Evolutionary conservation across 2,888 invertebrate species (phyloP), one percentile per base, ranked within the genome.

Genomic region (Parthenolecanium corni): DNA sequence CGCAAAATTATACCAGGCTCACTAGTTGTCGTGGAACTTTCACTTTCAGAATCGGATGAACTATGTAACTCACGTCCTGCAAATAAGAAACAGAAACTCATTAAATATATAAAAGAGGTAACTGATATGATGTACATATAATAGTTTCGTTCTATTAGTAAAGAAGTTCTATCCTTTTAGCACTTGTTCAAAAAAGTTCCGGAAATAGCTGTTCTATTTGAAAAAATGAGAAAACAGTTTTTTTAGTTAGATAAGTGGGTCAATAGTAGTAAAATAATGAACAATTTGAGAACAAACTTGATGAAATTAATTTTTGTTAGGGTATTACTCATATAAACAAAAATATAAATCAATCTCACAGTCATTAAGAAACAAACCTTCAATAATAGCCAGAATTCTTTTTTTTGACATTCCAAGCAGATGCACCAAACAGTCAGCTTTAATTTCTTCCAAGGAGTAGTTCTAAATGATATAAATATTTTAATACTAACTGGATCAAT

Each of bases 401-500:
- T 66, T 66, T 44, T 64, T 66, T n/a, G 66, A 67, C 66, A 67
- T 66, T 3, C 67, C 67, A 40, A 69, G 62, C n/a, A 70, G 65
- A 51, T 69, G 69, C 2, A 69, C 67, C 25, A 70, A 64, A 67
- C 69, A 69, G 51, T 69, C 68, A n/a, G 69, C 66, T 66, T 70
- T 69, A 4, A 70, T 61, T 51, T 69, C 68, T 61, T 68, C 68
- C 20, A 68, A 25, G 18, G 66, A 61, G 24, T 66, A 44, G 47
- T 66, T 40, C 65, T 66, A 63, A 20, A 53, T 53, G 6, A 53
- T n/a, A n/a, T 9, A 6, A 20, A 2, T 24, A n/a, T 24, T 31
- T 2, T 36, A 23, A 49, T 23, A 46, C 6, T 21, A 4, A 23
- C n/a, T 47, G 1, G 23, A 5, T 49, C 14, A 38, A 14, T 18